Percentiles rank a stretch among this genome's conserved stretches.
Conservation (phyloP, 1,140 invertebrate species). For the Mercenaria mercenaria region DNA sequence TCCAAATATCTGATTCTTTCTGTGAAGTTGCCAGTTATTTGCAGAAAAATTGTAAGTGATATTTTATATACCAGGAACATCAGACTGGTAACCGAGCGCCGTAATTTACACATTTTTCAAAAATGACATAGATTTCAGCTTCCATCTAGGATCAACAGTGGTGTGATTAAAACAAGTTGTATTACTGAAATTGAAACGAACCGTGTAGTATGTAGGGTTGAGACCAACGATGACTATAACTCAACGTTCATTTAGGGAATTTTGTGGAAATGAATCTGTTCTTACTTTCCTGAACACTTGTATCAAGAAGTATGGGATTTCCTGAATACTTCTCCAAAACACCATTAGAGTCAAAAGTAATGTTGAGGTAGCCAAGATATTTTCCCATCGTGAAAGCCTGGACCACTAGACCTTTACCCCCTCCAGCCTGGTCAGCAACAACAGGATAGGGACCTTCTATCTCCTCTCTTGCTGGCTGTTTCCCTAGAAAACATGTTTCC, state of each 20-base stretch:
- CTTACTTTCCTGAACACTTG: slow-evolving; percentile 86
- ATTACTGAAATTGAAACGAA: too few relatives aligned
- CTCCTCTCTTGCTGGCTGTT: slow-evolving; percentile 89
- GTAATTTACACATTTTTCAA: too few relatives aligned
- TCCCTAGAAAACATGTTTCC: slow-evolving; percentile 85
- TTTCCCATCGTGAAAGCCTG: slow-evolving; percentile 97
- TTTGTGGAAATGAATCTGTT: too few relatives aligned
- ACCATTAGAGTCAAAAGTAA: slow-evolving; percentile 91
- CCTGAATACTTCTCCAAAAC: slow-evolving; percentile 91
- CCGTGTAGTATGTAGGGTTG: too few relatives aligned
- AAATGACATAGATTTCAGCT: too few relatives aligned
- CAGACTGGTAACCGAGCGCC: too few relatives aligned
- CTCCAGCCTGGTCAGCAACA: slow-evolving; percentile 90
- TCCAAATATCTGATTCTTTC: background rate
- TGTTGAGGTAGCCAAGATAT: slow-evolving; percentile 93
- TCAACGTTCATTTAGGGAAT: too few relatives aligned
- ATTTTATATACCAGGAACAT: too few relatives aligned
- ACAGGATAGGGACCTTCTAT: slow-evolving; percentile 93
- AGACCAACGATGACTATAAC: too few relatives aligned
- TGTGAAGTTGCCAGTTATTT: background rate
- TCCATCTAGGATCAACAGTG: too few relatives aligned
- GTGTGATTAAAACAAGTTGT: too few relatives aligned
- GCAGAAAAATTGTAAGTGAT: too few relatives aligned
- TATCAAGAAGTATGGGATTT: slow-evolving; percentile 93
- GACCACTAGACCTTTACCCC: slow-evolving; percentile 93